Percentiles rank a stretch among this genome's conserved stretches.
Evolutionary conservation across 2,113 vertebrate species (phyloP).

Genomic region (Cryptomyrus ogoouensis): DNA sequence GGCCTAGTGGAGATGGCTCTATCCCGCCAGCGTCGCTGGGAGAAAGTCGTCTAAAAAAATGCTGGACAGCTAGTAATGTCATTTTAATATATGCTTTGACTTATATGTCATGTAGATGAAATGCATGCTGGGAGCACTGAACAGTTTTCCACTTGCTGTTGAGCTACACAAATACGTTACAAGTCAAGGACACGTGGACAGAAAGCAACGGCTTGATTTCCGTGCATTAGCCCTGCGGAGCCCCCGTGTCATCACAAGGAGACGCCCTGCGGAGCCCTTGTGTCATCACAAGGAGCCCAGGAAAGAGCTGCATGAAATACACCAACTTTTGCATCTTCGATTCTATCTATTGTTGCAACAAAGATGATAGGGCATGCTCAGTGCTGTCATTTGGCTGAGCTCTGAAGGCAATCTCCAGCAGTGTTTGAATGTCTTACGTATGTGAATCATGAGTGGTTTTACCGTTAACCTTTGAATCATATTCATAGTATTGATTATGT

Average conservation of each 20-base stretch:
- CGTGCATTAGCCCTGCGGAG: not conserved
- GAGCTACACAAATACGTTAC: constrained; percentile 41
- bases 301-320: too few relatives aligned
- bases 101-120: not conserved
- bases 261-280: not conserved
- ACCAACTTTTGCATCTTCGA: too few relatives aligned
- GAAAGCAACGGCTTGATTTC: constrained; percentile 27
- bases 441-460: not conserved
- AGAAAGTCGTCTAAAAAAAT: constrained; percentile 16
- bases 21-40: constrained; percentile 26
- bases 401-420: not conserved
- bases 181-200: constrained; percentile 27
- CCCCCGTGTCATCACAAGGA: constrained; percentile 22
- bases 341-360: not conserved
- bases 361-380: not conserved
- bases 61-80: constrained; percentile 26
- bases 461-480: not conserved
- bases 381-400: not conserved
- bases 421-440: not conserved
- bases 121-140: not conserved
- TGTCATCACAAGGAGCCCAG: not conserved
- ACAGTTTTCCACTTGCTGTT: constrained; percentile 31
- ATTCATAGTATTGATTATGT: not conserved
- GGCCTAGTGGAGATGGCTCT: constrained; percentile 32
- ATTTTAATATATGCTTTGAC: constrained; percentile 22